phyloP scores from a whole-genome alignment of 2,113 vertebrate species.

The Gobio gobio region DNA sequence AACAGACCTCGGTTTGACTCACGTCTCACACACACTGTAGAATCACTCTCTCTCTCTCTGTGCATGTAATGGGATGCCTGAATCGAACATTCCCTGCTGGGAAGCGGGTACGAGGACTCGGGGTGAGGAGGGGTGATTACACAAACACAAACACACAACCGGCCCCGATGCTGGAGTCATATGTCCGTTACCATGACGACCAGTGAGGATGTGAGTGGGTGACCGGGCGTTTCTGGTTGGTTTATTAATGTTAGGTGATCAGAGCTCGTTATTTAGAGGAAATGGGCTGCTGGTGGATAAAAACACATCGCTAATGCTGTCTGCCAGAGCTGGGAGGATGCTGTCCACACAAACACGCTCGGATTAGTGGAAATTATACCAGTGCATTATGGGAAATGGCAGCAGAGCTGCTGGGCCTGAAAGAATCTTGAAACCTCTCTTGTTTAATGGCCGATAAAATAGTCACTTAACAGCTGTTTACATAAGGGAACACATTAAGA shows the following conservation, averaged over 20 bases:
- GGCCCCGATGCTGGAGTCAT: slow-evolving; percentile 2
- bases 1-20: background rate
- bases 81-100: slow-evolving; percentile 10
- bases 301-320: slow-evolving; percentile 22
- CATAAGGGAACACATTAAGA: background rate
- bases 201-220: background rate
- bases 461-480: background rate
- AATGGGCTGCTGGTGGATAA: background rate
- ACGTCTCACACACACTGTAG: background rate
- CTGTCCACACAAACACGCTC: background rate
- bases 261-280: slow-evolving; percentile 3
- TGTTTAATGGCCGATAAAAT: background rate
- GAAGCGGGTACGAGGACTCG: background rate
- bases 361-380: background rate
- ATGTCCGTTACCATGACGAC: slow-evolving; percentile 14
- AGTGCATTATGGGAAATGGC: background rate
- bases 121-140: background rate
- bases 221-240: background rate
- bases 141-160: background rate
- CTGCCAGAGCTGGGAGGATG: background rate
- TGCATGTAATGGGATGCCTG: slow-evolving; percentile 13
- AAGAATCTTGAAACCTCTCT: background rate
- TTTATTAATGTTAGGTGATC: slow-evolving; percentile 38
- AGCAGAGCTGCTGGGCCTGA: background rate
- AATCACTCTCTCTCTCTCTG: background rate